Percentiles rank a stretch among this genome's conserved stretches.
Conservation (phyloP, 2,888 invertebrate species). For the Dolichomitus sp. region DNA sequence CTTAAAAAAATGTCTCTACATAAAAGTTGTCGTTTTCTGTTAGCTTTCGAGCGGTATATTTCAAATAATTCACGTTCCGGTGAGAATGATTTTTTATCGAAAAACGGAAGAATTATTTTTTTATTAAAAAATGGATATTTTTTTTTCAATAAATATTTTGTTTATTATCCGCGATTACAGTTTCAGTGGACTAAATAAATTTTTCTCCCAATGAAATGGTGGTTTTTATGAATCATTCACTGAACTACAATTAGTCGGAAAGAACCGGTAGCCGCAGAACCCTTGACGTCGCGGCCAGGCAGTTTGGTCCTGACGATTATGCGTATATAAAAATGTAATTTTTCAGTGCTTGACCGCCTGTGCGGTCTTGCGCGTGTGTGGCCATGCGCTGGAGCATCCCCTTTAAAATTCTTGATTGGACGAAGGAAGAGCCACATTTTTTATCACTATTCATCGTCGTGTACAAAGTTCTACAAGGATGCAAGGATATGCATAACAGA, state of each 20-base stretch:
- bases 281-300: constrained; percentile 31
- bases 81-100: no score
- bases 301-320: constrained; percentile 70
- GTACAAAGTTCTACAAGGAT: background rate
- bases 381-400: constrained; percentile 59
- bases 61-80: no score
- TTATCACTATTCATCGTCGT: constrained; percentile 31
- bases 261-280: background rate
- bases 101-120: no score
- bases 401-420: constrained; percentile 58
- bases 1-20: no score
- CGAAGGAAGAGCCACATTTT: constrained; percentile 31
- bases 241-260: background rate
- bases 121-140: no score
- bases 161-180: no score
- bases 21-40: no score
- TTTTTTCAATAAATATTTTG: no score
- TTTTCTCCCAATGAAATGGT: background rate
- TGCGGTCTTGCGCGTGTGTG: constrained; percentile 75
- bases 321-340: constrained; percentile 81
- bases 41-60: no score
- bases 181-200: background rate
- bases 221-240: background rate
- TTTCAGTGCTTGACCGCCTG: constrained; percentile 74
- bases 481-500: background rate